A percentile compares a stretch with the other conserved stretches of the same genome.
phyloP scores from a whole-genome alignment of 2,797 vertebrate species.

The Sphenopsis melanotis region DNA sequence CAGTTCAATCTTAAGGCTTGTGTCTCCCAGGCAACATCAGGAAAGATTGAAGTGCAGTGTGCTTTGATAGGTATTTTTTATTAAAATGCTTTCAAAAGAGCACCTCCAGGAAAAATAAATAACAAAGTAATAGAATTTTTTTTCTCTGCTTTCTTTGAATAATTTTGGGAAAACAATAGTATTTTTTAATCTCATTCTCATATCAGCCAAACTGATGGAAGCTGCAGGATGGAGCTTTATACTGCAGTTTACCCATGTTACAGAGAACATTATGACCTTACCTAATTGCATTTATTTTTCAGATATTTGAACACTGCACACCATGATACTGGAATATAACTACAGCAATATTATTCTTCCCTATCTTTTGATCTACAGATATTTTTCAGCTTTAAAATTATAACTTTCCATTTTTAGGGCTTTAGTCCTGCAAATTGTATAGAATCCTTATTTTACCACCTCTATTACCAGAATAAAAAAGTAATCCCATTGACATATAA shows the following conservation, averaged over 20 bases:
- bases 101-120: background rate
- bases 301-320: background rate
- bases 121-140: background rate
- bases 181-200: background rate
- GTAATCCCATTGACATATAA: background rate
- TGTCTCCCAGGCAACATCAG: slow-evolving; percentile 20
- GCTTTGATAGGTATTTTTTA: background rate
- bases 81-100: slow-evolving; percentile 14
- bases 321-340: background rate
- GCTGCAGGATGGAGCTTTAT: background rate
- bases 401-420: background rate
- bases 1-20: background rate
- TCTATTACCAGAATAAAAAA: background rate
- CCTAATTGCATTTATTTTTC: background rate
- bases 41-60: background rate
- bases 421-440: background rate
- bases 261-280: background rate
- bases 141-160: background rate
- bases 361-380: background rate
- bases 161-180: background rate
- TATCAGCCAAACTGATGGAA: background rate
- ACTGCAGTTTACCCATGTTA: background rate
- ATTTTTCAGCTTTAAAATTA: background rate
- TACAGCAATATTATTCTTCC: background rate
- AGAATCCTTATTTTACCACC: background rate